Evolutionary conservation across 2,797 vertebrate species (phyloP), one percentile per base, ranked within the genome.

Genomic region (Rhyacichthys aspro): DNA sequence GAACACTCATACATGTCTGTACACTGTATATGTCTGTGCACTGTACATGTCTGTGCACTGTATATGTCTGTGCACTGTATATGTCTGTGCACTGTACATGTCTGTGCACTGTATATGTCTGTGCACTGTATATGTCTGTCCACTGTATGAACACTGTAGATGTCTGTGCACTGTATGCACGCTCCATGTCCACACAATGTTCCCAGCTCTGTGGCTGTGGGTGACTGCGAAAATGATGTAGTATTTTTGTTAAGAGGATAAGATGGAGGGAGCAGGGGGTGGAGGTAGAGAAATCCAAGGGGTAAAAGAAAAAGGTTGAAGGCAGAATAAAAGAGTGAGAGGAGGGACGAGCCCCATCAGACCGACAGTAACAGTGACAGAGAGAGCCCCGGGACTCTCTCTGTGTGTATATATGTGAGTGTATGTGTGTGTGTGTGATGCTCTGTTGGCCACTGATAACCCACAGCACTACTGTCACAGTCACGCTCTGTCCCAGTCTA

Each of bases 391-490:
- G 12, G 23, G 18, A n/a, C 45, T 28, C 12, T 36, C n/a, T 36
- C 28, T 9, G 8, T 10, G 7, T 34, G 8, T 49, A 28, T 9
- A 34, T 23, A 5, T 23, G 5, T 23, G 5, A 2, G 5, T 23
- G 19, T 2, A 5, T 23, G 5, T 23, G 19, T 23, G 19, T 23
- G 19, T 23, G 19, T 23, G 19, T 23, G 19, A 23, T 17, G 48
- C 48, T 38, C 48, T 52, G 34, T n/a, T 38, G 48, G 76, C 57
- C 79, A 18, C 48, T 38, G 48, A 52, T 52, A 52, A 52, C 34
- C 48, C 48, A 37, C 10, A 38, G 46, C 28, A 48, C 38, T 5
- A 5, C 11, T 12, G 45, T 28, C 48, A 38, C 48, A 7, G 9
- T 16, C 14, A 8, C 6, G 32, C 8, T 34, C 33, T 11, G 9